A percentile compares a stretch with the other conserved stretches of the same genome.
phyloP scores from a whole-genome alignment of 2,797 vertebrate species.

The Siniperca scherzeri region DNA sequence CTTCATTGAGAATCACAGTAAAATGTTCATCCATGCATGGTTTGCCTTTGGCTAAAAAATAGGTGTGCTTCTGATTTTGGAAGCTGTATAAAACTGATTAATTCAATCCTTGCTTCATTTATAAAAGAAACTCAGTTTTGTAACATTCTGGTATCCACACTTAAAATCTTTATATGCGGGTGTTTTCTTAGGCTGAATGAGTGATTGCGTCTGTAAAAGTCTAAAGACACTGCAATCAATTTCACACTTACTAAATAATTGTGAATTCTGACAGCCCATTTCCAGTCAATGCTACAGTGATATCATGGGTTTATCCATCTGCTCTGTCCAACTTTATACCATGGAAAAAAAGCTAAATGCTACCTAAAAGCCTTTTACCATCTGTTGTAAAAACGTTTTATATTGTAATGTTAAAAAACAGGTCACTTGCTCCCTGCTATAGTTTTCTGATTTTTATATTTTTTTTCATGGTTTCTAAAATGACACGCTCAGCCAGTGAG shows the following conservation, averaged over 20 bases:
- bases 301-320: conserved; percentile 12
- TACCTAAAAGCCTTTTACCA: conserved; percentile 19
- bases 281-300: conserved; percentile 47
- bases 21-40: conserved; percentile 37
- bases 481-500: conserved; percentile 86
- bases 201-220: conserved; percentile 11
- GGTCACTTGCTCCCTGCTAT: conserved; percentile 61
- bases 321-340: conserved; percentile 19
- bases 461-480: conserved; percentile 50
- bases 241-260: conserved; percentile 47
- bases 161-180: background rate
- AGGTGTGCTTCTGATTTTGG: background rate
- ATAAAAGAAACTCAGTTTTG: background rate
- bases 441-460: conserved; percentile 12
- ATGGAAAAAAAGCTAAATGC: background rate
- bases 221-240: conserved; percentile 22
- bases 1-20: conserved; percentile 13
- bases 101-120: background rate
- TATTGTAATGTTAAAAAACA: conserved; percentile 50
- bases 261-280: conserved; percentile 31
- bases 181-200: conserved; percentile 9
- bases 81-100: conserved; percentile 3
- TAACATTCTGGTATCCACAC: conserved; percentile 6
- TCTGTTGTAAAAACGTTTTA: conserved; percentile 33
- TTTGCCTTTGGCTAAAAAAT: conserved; percentile 41